Conservation (phyloP, 2,888 invertebrate genomes). For the Buathra laborator region DNA sequence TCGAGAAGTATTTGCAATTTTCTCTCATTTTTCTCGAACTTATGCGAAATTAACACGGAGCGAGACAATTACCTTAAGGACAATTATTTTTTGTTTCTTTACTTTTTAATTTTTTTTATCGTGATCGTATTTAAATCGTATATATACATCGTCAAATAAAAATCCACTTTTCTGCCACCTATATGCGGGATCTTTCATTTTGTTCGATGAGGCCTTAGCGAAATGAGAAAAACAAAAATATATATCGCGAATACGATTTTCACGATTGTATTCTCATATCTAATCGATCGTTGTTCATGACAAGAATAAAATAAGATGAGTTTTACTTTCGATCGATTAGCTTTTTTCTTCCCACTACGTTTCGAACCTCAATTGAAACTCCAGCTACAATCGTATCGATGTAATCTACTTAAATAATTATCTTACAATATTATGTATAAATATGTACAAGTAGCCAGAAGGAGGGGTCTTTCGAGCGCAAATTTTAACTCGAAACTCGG, state of each 20-base stretch:
- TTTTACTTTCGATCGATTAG: not conserved
- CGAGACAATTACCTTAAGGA: not conserved
- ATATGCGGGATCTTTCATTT: constrained; percentile 33
- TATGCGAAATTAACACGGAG: too few species aligned
- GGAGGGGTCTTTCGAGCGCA: constrained; percentile 17
- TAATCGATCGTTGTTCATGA: not conserved
- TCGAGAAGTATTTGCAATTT: too few species aligned
- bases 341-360: constrained; percentile 3
- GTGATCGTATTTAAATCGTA: constrained; percentile 33
- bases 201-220: constrained; percentile 49
- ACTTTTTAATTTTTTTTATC: not conserved
- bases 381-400: constrained; percentile 43
- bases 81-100: not conserved
- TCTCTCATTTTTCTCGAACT: too few species aligned
- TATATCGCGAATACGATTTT: not conserved
- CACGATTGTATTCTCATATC: constrained; percentile 37
- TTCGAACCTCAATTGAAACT: constrained; percentile 51
- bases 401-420: constrained; percentile 66
- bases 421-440: constrained; percentile 64
- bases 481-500: constrained; percentile 26
- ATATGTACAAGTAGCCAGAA: constrained; percentile 61
- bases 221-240: not conserved
- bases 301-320: constrained; percentile 19
- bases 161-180: constrained; percentile 14
- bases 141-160: constrained; percentile 55